Percentiles rank a stretch among this genome's conserved stretches.
Evolutionary conservation across 2,113 vertebrate genomes (phyloP).

Genomic region (Myotis yumanensis): DNA sequence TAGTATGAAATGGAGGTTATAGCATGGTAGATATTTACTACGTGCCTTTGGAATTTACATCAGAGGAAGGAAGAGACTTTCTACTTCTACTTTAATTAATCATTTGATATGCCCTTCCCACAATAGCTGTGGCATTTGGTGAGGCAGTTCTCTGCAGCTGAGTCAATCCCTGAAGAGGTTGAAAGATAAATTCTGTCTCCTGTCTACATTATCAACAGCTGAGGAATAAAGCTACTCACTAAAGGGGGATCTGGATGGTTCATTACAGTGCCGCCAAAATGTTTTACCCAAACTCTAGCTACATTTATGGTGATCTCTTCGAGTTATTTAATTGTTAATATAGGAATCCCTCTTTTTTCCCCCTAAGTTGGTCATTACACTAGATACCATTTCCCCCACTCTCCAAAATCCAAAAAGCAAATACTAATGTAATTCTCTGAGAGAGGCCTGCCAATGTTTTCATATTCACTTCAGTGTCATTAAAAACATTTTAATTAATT

Average conservation of each 20-base stretch:
- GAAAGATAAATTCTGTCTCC: not conserved
- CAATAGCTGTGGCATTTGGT: not conserved
- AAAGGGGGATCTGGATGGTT: not conserved
- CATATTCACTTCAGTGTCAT: not conserved
- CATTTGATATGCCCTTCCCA: not conserved
- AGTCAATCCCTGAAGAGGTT: not conserved
- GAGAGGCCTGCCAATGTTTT: not conserved
- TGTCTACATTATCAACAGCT: not conserved
- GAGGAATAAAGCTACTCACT: too few species aligned
- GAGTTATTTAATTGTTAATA: not conserved
- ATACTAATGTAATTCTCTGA: not conserved
- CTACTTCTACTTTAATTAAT: not conserved
- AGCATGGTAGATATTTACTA: not conserved
- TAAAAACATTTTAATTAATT: not conserved
- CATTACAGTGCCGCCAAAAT: not conserved
- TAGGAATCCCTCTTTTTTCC: too few species aligned
- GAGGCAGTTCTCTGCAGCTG: too few species aligned
- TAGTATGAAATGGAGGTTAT: not conserved
- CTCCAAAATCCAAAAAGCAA: not conserved
- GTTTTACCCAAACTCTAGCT: not conserved
- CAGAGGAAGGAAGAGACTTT: not conserved
- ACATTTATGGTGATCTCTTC: not conserved
- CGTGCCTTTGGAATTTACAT: not conserved
- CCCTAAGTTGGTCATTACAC: not conserved
- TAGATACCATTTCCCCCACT: fast-evolving